Percentiles rank a stretch among this genome's conserved stretches.
Evolutionary conservation across 1,140 invertebrate species (phyloP).

Genomic region (Drosophila ogumai): DNA sequence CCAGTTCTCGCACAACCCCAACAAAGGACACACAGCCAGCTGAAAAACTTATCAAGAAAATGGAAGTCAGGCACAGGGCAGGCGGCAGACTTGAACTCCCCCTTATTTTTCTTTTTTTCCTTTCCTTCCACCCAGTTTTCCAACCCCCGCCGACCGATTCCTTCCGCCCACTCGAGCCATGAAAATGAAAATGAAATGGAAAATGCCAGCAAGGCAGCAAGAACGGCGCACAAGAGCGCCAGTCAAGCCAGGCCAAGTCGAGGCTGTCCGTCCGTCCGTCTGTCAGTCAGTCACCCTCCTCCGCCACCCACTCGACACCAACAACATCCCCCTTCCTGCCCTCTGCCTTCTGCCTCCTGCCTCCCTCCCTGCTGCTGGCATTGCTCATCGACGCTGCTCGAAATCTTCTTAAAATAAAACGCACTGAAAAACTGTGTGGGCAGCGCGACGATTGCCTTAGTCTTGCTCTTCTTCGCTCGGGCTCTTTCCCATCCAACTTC

Average conservation of each 20-base stretch:
- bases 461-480: slow-evolving; percentile 37
- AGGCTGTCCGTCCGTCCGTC: slow-evolving; percentile 43
- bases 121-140: slow-evolving; percentile 21
- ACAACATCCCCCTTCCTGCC: slow-evolving; percentile 13
- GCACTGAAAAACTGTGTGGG: slow-evolving; percentile 53
- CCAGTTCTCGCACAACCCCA: slow-evolving; percentile 47
- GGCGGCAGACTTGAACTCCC: slow-evolving; percentile 42
- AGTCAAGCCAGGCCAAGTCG: slow-evolving; percentile 42
- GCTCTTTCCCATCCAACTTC: slow-evolving; percentile 57
- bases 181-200: slow-evolving; percentile 46
- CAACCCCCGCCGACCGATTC: slow-evolving; percentile 23
- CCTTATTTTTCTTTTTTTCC: slow-evolving; percentile 2
- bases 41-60: slow-evolving; percentile 78
- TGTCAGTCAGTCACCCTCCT: slow-evolving; percentile 38
- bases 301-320: slow-evolving; percentile 36
- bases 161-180: slow-evolving; percentile 49
- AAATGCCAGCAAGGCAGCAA: slow-evolving; percentile 44
- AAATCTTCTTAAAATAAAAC: slow-evolving; percentile 82
- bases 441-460: slow-evolving; percentile 36
- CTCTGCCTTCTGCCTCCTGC: neutral
- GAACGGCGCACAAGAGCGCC: slow-evolving; percentile 18
- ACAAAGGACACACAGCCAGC: slow-evolving; percentile 46
- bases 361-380: slow-evolving; percentile 29
- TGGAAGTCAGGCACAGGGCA: slow-evolving; percentile 59
- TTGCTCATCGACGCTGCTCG: slow-evolving; percentile 69